Evolutionary conservation across 2,888 invertebrate species (phyloP).

Genomic region (Elmis aenea): DNA sequence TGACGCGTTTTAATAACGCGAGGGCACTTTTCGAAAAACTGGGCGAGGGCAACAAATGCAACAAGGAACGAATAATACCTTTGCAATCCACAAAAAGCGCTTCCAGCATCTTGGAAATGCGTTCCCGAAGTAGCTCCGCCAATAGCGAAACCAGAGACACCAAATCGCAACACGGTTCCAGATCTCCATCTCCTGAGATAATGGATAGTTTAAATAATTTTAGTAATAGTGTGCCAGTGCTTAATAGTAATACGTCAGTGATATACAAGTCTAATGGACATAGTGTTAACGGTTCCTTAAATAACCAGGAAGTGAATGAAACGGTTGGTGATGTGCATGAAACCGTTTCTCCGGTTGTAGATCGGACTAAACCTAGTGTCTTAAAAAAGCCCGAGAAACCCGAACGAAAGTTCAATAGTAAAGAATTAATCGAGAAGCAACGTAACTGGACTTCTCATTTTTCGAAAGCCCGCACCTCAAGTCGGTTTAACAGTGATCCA

Average conservation of each 20-base stretch:
- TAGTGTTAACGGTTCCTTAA: slow-evolving; percentile 21
- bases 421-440: slow-evolving; percentile 84
- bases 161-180: slow-evolving; percentile 36
- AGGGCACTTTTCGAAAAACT: slow-evolving; percentile 88
- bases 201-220: slow-evolving; percentile 52
- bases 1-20: slow-evolving; percentile 87
- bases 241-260: slow-evolving; percentile 38
- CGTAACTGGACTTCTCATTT: slow-evolving; percentile 91
- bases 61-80: slow-evolving; percentile 33
- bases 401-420: slow-evolving; percentile 74
- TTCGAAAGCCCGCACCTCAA: slow-evolving; percentile 64
- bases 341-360: slow-evolving; percentile 27
- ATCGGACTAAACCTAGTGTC: slow-evolving; percentile 31
- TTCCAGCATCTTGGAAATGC: slow-evolving; percentile 50
- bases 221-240: slow-evolving; percentile 51
- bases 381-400: slow-evolving; percentile 73
- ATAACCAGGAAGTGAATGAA: slow-evolving; percentile 20
- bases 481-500: slow-evolving; percentile 59
- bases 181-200: slow-evolving; percentile 49
- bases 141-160: slow-evolving; percentile 58
- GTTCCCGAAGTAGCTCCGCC: slow-evolving; percentile 64
- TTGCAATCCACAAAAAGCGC: slow-evolving; percentile 45
- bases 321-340: slow-evolving; percentile 19
- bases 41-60: slow-evolving; percentile 63
- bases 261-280: slow-evolving; percentile 34